Evolutionary conservation across 2,888 invertebrate species (phyloP), one percentile per base, ranked within the genome.

Genomic region (Protonemura montana): DNA sequence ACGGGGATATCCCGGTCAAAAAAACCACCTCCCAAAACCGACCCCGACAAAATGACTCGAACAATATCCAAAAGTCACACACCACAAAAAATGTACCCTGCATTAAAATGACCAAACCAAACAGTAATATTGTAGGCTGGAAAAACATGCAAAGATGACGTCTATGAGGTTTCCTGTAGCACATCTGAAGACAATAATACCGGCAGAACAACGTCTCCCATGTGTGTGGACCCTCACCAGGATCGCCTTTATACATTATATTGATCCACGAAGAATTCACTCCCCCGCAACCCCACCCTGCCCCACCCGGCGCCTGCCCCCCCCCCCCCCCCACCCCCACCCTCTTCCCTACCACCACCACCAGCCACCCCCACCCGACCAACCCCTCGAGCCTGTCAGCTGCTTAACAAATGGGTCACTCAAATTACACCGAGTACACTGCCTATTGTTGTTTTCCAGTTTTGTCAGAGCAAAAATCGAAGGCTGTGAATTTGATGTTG

Each of bases 351-450:
- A 3, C 81, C 80, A 2, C 6, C 6, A 2, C 80, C 80, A 5
- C 13, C 76, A 2, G 3, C 29, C 10, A 16, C 21, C 30, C 81
- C 29, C 6, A 16, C 1, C 27, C 29, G 21, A n/a, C 29, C 29
- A 81, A 16, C 1, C 27, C 29, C 29, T 28, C 29, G 82, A 21
- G 82, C 42, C 82, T 41, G 82, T 42, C 82, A 83, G 82, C 82
- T 83, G 82, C 13, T 21, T 0, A 21, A 83, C 82, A 83, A 83
- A 83, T 83, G 82, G 82, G 82, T 83, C 82, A 83, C 82, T 26
- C 30, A 81, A 30, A 30, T 81, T 21, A 81, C 59, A 21, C n/a
- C n/a, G n/a, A n/a, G 59, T 21, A 3, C 10, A 35, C 5, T 35
- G 35, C 35, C 35, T 35, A 35, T 35, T 35, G 35, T 35, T 35